Conservation (phyloP, 1,140 invertebrate species). For the Rhyzopertha dominica region DNA sequence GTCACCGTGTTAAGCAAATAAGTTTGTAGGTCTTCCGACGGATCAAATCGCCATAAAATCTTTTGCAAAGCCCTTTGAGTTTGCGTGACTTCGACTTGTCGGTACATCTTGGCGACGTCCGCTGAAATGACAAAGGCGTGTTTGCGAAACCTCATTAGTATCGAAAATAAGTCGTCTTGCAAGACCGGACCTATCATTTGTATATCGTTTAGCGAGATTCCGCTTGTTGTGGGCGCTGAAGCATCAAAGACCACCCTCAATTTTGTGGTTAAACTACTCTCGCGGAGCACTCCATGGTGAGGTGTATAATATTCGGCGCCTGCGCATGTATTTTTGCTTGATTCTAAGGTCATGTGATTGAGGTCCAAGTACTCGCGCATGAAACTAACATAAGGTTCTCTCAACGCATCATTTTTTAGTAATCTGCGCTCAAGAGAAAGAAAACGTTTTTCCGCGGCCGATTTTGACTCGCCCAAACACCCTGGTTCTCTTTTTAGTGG, state of each 20-base stretch:
- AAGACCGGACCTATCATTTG: slow-evolving; percentile 36
- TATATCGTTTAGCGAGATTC: slow-evolving; percentile 21
- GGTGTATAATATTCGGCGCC: slow-evolving; percentile 39
- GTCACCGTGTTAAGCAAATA: slow-evolving; percentile 34
- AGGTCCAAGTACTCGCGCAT: slow-evolving; percentile 15
- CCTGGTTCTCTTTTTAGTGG: slow-evolving; percentile 19
- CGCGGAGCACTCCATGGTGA: slow-evolving; percentile 43
- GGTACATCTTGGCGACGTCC: slow-evolving; percentile 26
- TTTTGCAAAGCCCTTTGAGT: slow-evolving; percentile 33
- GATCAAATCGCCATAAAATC: slow-evolving; percentile 42
- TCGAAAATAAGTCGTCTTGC: slow-evolving; percentile 37
- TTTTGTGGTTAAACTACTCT: slow-evolving; percentile 23
- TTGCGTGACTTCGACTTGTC: slow-evolving; percentile 17
- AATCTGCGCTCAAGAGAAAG: slow-evolving; percentile 36
- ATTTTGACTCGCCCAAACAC: slow-evolving; percentile 33
- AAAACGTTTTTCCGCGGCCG: slow-evolving; percentile 31
- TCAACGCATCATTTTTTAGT: slow-evolving; percentile 22
- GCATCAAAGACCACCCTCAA: slow-evolving; percentile 22
- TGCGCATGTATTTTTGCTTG: neutral
- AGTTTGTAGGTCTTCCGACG: slow-evolving; percentile 20
- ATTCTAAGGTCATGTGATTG: slow-evolving; percentile 13
- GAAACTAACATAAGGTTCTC: slow-evolving; percentile 10
- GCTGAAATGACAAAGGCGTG: neutral
- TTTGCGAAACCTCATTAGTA: slow-evolving; percentile 28
- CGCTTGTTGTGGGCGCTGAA: slow-evolving; percentile 1